Percentiles rank a stretch among this genome's conserved stretches.
These are phyloP conservation scores for Temnothorax rugatulus DNA, from an alignment of 2,888 invertebrate species.

Conservation along the genomic window DNA sequence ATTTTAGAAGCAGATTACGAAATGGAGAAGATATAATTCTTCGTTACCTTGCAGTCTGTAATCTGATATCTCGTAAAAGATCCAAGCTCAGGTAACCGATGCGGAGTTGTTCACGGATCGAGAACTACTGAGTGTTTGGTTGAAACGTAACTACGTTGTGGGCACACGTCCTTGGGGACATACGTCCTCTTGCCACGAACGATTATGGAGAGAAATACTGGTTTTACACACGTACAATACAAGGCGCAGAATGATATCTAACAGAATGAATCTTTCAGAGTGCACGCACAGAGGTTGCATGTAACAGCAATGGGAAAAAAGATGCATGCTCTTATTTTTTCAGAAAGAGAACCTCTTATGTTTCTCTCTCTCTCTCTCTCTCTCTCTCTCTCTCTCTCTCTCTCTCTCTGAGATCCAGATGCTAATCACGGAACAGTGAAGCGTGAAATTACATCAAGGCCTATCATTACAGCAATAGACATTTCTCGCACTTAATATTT, in stretches of 20 bases:
- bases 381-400: not conserved
- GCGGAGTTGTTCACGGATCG: not conserved
- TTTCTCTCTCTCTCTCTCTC: not conserved
- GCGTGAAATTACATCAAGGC: not conserved
- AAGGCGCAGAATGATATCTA: not conserved
- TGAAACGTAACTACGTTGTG: not conserved
- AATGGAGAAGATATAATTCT: not conserved
- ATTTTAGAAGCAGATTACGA: not conserved
- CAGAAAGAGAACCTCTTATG: not conserved
- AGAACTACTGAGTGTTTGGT: slow-evolving; percentile 1
- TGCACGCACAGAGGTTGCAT: not conserved
- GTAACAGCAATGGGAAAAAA: not conserved
- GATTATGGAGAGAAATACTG: not conserved
- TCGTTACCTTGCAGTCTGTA: slow-evolving; percentile 9
- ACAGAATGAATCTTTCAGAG: not conserved
- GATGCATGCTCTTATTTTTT: too few relatives aligned
- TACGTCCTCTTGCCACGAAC: not conserved
- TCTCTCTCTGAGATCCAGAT: not conserved
- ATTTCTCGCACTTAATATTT: not conserved
- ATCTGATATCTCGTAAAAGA: not conserved
- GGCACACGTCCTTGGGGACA: not conserved
- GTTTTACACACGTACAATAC: not conserved
- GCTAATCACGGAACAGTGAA: not conserved
- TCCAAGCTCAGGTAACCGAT: not conserved
- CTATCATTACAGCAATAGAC: not conserved